Percentiles rank a stretch among this genome's conserved stretches.
phyloP scores from a whole-genome alignment of 1,140 invertebrate species.

The Magallana ariakensis region DNA sequence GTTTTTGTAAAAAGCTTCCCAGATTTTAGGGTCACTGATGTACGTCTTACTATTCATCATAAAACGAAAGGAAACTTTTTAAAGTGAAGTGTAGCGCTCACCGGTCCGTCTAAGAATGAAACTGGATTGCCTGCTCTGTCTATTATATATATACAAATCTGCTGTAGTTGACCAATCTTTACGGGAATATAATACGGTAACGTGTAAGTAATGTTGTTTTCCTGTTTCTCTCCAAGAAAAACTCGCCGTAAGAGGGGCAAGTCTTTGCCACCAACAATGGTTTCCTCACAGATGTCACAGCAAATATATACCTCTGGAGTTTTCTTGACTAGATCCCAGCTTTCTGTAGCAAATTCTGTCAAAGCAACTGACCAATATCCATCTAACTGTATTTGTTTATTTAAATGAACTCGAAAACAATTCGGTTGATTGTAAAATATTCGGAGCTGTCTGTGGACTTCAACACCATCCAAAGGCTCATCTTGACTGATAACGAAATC shows the following conservation, averaged over 20 bases:
- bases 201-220: slow-evolving; percentile 41
- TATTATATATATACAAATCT: slow-evolving; percentile 53
- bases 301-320: slow-evolving; percentile 38
- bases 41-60: slow-evolving; percentile 53
- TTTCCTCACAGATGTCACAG: slow-evolving; percentile 53
- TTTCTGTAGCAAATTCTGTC: slow-evolving; percentile 43
- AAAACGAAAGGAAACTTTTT: slow-evolving; percentile 49
- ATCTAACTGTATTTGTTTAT: slow-evolving; percentile 44
- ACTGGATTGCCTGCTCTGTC: slow-evolving; percentile 32
- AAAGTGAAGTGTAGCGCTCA: slow-evolving; percentile 50
- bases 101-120: slow-evolving; percentile 48
- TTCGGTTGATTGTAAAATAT: slow-evolving; percentile 40
- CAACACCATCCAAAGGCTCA: slow-evolving; percentile 45
- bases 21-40: slow-evolving; percentile 48
- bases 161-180: slow-evolving; percentile 32
- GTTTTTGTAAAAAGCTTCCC: slow-evolving; percentile 54
- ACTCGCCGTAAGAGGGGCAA: slow-evolving; percentile 48
- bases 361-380: slow-evolving; percentile 49
- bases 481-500: slow-evolving; percentile 39
- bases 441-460: slow-evolving; percentile 26
- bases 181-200: slow-evolving; percentile 49
- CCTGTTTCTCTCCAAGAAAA: slow-evolving; percentile 30
- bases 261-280: slow-evolving; percentile 41
- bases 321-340: not conserved
- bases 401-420: slow-evolving; percentile 48